phyloP scores from a whole-genome alignment of 2,888 invertebrate genomes.

The Yponomeuta evonymella region DNA sequence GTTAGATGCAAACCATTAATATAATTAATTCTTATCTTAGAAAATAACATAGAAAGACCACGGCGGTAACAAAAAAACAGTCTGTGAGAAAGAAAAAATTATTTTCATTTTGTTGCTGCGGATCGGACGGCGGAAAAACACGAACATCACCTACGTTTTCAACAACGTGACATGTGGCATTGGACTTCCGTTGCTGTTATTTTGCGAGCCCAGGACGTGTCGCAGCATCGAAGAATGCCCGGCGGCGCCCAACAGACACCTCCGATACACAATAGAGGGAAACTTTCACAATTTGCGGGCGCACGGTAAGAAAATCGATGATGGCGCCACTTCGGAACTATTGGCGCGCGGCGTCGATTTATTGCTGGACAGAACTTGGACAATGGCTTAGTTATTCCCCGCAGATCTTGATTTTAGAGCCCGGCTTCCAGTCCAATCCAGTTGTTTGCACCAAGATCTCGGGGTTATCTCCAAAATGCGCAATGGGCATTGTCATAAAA shows the following conservation, averaged over 20 bases:
- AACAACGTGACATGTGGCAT: background rate
- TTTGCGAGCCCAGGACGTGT: background rate
- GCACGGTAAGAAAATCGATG: constrained; percentile 51
- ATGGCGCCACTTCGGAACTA: constrained; percentile 40
- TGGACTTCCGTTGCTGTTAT: background rate
- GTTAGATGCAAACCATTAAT: too few relatives aligned
- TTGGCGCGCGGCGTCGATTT: constrained; percentile 48
- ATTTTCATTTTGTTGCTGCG: too few relatives aligned
- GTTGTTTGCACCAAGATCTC: background rate
- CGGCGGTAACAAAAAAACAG: too few relatives aligned
- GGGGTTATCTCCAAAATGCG: too few relatives aligned
- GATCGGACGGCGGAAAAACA: too few relatives aligned
- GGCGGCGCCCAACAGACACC: constrained; percentile 5
- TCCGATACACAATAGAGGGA: constrained; percentile 36
- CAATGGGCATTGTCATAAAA: too few relatives aligned
- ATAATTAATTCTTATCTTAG: too few relatives aligned
- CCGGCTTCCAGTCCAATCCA: background rate
- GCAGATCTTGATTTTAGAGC: constrained; percentile 40
- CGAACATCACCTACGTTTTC: too few relatives aligned
- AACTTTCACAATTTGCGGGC: constrained; percentile 60
- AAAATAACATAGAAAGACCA: too few relatives aligned
- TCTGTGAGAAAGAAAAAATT: too few relatives aligned
- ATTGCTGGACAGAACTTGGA: constrained; percentile 48
- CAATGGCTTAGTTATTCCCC: constrained; percentile 53
- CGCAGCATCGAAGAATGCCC: constrained; percentile 1